Evolutionary conservation across 2,797 vertebrate species (phyloP).

Genomic region (Cuculus canorus): DNA sequence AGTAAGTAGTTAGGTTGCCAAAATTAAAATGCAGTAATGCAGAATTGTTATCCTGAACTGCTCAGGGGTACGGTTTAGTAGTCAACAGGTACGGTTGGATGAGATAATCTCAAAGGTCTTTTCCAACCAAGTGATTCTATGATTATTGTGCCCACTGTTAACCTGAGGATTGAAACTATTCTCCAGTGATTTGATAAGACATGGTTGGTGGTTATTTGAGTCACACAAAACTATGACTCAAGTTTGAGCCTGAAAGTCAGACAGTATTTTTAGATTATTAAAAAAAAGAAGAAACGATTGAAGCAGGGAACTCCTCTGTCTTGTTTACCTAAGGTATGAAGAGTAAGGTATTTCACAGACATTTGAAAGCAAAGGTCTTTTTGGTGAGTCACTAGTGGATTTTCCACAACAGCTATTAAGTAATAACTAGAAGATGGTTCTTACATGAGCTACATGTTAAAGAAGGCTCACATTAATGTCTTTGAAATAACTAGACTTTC

Average conservation of each 20-base stretch:
- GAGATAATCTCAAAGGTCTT: too few relatives aligned
- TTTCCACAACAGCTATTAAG: constrained; percentile 57
- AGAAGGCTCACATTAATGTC: neutral
- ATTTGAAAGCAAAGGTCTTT: constrained; percentile 29
- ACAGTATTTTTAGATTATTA: constrained; percentile 45
- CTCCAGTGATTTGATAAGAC: constrained; percentile 26
- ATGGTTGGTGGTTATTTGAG: constrained; percentile 1
- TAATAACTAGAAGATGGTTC: neutral
- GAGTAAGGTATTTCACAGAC: constrained; percentile 11
- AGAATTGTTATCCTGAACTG: neutral
- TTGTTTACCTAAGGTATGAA: constrained; percentile 3
- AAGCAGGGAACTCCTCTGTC: neutral
- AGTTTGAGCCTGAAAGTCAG: constrained; percentile 34
- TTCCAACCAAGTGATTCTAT: too few relatives aligned
- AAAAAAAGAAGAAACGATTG: neutral
- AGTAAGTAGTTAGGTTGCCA: neutral
- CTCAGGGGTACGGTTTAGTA: too few relatives aligned
- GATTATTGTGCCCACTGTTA: neutral
- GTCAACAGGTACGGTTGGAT: too few relatives aligned
- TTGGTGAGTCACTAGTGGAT: constrained; percentile 65
- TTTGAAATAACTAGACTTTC: neutral
- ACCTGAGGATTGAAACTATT: constrained; percentile 2
- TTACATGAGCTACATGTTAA: neutral
- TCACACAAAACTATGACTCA: constrained; percentile 63
- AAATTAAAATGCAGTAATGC: neutral